Base-by-base conservation (phyloP, 2,888 invertebrate species). In the Psococerastis gibbosa region DNA sequence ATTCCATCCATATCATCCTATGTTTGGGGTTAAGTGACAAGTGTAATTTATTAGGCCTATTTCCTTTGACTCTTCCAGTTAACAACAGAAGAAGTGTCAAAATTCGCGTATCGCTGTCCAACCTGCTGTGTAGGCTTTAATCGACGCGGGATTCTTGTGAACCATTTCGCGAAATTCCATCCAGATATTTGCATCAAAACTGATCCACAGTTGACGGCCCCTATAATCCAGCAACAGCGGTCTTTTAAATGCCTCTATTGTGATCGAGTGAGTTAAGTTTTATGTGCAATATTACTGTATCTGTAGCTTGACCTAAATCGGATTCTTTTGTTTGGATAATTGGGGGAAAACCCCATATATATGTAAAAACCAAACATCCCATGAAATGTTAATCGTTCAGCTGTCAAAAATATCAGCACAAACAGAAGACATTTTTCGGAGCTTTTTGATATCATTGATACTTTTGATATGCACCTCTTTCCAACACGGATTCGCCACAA, bases 221-320 rank as follows among this genome's bases (percentile, higher is more conserved):
- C 88, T 1, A 78, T 88, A 52, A 63, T 82, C 48, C 71, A 77
- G 50, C 75, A 78, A 11, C 78, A 79, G 34, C 68, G 78, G 11
- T 78, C 80, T 55, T 89, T 81, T 60, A 83, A 77, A 56, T 89
- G 89, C 61, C 78, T 76, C 53, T 80, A 81, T 53, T 89, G 88
- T 59, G 78, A 81, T 47, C 82, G 81, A 63, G 69, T 67, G 52
- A 47, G 45, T 35, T 33, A 15, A 22, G 32, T 8, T 15, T 11
- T 33, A 15, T 42, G 16, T 43, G 15, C 8, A 44, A 45, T 16
- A 32, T 27, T 13, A 11, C 13, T 18, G 15, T 16, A 43, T 16
- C 5, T 33, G 33, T 33, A 33, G 15, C 17, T 6, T 33, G 17
- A 33, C 5, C 6, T 17, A 4, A 33, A 5, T n/a, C 27, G 13